A percentile compares a stretch with the other conserved stretches of the same genome.
phyloP scores from a whole-genome alignment of 2,113 vertebrate genomes.

The Choloepus hoffmanni region DNA sequence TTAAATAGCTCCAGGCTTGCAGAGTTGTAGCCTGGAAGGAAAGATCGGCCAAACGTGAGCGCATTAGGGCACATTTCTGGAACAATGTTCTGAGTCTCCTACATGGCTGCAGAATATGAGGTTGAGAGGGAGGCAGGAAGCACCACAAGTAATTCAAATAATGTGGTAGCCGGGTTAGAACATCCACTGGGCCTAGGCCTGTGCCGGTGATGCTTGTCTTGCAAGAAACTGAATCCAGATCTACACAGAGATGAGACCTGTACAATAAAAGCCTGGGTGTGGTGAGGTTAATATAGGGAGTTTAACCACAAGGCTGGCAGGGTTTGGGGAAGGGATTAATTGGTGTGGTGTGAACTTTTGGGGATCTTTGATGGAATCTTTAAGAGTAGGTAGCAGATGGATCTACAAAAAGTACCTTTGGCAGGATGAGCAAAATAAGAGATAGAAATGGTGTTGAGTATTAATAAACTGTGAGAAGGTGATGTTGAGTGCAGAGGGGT shows the following conservation, averaged over 20 bases:
- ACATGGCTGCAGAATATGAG: background rate
- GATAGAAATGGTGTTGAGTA: background rate
- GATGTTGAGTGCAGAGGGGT: background rate
- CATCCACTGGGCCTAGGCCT: background rate
- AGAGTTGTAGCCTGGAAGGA: background rate
- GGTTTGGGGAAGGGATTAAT: background rate
- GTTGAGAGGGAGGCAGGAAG: background rate
- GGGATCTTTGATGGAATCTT: background rate
- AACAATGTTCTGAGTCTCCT: background rate
- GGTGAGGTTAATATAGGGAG: background rate
- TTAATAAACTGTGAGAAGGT: background rate
- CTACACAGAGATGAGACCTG: background rate
- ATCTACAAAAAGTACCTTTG: background rate
- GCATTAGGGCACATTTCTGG: background rate
- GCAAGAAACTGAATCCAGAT: background rate
- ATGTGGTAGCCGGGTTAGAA: fast-evolving
- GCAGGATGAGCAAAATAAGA: background rate
- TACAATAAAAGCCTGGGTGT: background rate
- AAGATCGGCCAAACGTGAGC: conserved; percentile 2
- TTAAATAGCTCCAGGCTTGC: conserved; percentile 37
- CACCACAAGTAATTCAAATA: background rate
- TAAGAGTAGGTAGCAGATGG: background rate
- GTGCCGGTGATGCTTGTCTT: background rate
- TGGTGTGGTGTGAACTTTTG: background rate
- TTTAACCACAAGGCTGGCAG: background rate